Evolutionary conservation across 2,113 vertebrate species (phyloP).

Genomic region (Xenopus laevis): DNA sequence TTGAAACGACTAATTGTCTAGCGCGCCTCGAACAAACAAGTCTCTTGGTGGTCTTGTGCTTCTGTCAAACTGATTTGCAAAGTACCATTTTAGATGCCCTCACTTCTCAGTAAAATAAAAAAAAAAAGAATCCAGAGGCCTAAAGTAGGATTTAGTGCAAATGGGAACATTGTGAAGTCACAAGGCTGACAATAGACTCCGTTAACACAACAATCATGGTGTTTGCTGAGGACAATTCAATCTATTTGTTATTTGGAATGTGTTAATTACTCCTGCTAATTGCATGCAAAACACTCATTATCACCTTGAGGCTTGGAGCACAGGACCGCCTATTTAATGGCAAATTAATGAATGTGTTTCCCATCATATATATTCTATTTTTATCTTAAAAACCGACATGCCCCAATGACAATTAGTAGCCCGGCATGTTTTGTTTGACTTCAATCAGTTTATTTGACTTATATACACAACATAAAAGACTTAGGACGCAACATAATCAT

Average conservation of each 20-base stretch:
- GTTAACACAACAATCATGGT: constrained; percentile 79
- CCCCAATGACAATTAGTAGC: constrained; percentile 41
- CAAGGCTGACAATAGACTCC: constrained; percentile 72
- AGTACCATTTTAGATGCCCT: constrained; percentile 17
- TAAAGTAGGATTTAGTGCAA: constrained; percentile 63
- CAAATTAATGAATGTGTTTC: constrained; percentile 80
- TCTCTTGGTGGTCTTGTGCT: constrained; percentile 58
- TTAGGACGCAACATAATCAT: not conserved
- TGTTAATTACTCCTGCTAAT: constrained; percentile 88
- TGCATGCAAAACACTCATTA: constrained; percentile 84
- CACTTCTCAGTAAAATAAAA: constrained; percentile 56
- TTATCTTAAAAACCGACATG: constrained; percentile 71
- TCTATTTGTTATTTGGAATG: constrained; percentile 77
- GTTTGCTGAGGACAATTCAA: constrained; percentile 72
- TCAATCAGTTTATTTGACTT: not conserved
- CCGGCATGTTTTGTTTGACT: not conserved
- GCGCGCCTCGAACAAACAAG: constrained; percentile 61
- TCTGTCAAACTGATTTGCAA: constrained; percentile 54
- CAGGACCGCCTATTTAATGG: constrained; percentile 71
- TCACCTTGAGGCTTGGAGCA: constrained; percentile 72
- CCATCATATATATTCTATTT: constrained; percentile 61
- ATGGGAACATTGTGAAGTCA: constrained; percentile 69
- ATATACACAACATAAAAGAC: no score
- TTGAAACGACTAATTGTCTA: constrained; percentile 62
- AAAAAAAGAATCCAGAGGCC: constrained; percentile 52